Evolutionary conservation across 2,113 vertebrate genomes (phyloP).

Genomic region (Strigops habroptila): DNA sequence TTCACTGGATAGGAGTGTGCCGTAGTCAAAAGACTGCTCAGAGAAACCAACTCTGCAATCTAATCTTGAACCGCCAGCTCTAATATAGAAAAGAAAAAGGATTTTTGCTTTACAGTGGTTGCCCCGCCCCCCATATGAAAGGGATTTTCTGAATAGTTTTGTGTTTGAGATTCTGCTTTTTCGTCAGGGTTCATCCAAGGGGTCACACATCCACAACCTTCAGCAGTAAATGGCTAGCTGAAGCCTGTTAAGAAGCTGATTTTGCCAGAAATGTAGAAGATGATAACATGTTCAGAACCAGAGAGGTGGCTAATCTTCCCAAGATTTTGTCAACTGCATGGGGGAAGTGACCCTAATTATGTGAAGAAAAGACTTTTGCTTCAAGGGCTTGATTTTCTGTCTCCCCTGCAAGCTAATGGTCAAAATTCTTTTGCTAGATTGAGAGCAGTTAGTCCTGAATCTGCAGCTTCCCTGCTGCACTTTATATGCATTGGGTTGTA

Average conservation of each 20-base stretch:
- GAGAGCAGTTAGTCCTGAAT: not conserved
- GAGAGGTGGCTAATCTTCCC: not conserved
- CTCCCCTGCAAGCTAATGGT: not conserved
- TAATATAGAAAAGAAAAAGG: not conserved
- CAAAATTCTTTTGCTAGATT: not conserved
- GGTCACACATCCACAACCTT: constrained; percentile 6
- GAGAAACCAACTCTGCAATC: not conserved
- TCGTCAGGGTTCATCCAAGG: not conserved
- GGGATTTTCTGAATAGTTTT: not conserved
- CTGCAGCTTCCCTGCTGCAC: not conserved
- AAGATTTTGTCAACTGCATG: not conserved
- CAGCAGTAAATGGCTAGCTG: not conserved
- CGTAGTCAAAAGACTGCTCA: not conserved
- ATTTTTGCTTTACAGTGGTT: not conserved
- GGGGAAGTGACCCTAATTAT: not conserved
- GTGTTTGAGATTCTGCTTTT: constrained; percentile 8
- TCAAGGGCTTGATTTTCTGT: not conserved
- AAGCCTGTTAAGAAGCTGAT: fast-evolving
- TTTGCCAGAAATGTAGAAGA: not conserved
- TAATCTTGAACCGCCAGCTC: not conserved
- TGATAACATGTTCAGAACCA: not conserved
- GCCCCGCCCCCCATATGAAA: fast-evolving
- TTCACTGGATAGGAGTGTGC: not conserved
- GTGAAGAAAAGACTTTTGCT: not conserved
- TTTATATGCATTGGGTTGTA: not conserved